Conservation (phyloP, 2,113 vertebrate species). For the Bufo bufo region DNA sequence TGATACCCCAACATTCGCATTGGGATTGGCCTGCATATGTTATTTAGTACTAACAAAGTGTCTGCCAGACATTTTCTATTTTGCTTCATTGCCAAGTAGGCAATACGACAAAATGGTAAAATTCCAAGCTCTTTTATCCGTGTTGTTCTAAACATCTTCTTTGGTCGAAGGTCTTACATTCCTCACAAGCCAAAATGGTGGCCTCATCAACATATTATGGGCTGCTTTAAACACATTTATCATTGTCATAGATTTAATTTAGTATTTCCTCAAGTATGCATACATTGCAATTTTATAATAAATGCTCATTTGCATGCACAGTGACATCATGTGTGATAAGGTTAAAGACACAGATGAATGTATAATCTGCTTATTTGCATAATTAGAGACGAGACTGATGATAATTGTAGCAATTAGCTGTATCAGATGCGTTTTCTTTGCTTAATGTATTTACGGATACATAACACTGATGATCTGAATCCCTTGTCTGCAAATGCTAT, state of each 20-base stretch:
- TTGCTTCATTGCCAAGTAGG: no score
- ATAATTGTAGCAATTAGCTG: conserved; percentile 49
- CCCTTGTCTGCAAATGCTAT: conserved; percentile 11
- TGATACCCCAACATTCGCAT: no score
- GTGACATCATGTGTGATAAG: conserved; percentile 41
- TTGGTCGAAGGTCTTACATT: no score
- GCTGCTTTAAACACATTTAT: background rate
- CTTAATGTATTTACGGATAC: conserved; percentile 48
- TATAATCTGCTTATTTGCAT: conserved; percentile 43
- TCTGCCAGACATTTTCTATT: no score
- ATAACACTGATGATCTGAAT: conserved; percentile 42
- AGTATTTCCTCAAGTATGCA: background rate
- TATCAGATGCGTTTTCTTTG: conserved; percentile 48
- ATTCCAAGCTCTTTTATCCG: no score
- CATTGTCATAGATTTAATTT: background rate
- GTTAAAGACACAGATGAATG: conserved; percentile 47
- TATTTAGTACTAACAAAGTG: no score
- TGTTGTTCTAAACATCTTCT: no score
- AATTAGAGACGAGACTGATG: conserved; percentile 45
- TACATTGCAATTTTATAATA: conserved; percentile 12
- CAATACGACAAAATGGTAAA: no score
- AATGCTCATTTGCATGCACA: conserved; percentile 39
- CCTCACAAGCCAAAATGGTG: no score
- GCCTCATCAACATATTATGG: background rate
- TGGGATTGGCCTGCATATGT: no score